Base-by-base conservation (phyloP, 2,888 invertebrate genomes). In the Xylophagus ater region DNA sequence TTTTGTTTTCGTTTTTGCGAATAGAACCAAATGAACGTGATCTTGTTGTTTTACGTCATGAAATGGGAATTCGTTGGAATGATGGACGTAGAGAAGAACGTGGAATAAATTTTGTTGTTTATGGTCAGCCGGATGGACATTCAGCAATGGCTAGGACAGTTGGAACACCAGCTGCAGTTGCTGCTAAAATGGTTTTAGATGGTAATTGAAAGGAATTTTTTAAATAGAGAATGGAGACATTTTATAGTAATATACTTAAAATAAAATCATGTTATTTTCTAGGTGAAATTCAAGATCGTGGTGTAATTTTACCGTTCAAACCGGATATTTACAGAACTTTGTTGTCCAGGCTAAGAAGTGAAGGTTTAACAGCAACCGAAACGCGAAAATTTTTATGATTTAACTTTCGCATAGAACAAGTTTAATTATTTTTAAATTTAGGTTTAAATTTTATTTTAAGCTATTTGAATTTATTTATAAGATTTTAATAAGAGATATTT, bases 141-240 rank as follows among this genome's bases (percentile, higher is more conserved):
- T 93, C 96, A 0, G 98, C 98, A 18, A 99, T 98, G 98, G 85
- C 90, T 1, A 78, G 84, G 54, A 86, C 88, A 7, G 92, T 93
- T 7, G 92, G 92, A 15, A 89, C 79, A 67, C 97, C 83, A 1
- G 82, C 93, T 5, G 98, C 90, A 14, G 97, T 98, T 51, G 93
- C 96, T 2, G 81, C 92, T 1, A 93, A 93, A 66, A 99, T 98
- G 98, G 76, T 98, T 44, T 69, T 98, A 10, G 92, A 94, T 63
- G 96, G 62, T 60, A 20, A 33, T 46, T 20, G 23, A 2, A 4
- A 4, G 15, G 17, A 13, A 13, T 17, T 9, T 29, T 29, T 29
- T 4, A 32, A 10, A 7, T 28, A 10, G 2, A 7, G 7, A 8
- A 8, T 2, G 13, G 7, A 12, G 12, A 7, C 12, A 10, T 2